Evolutionary conservation across 2,888 invertebrate genomes (phyloP).

Genomic region (Lysandra coridon): DNA sequence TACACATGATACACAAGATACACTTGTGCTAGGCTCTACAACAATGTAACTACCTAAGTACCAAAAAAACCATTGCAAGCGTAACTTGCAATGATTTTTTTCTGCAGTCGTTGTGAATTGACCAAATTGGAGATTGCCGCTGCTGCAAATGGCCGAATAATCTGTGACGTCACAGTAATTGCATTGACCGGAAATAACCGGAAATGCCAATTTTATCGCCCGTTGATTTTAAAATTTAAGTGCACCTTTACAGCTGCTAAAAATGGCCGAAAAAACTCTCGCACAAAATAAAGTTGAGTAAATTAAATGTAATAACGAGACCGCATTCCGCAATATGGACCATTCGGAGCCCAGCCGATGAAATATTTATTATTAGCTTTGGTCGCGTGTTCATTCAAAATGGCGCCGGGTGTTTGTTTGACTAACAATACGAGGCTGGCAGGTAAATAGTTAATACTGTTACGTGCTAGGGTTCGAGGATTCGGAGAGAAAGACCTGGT

Average conservation of each 20-base stretch:
- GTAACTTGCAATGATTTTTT: neutral
- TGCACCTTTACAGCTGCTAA: neutral
- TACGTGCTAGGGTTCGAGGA: no score
- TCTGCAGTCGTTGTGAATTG: neutral
- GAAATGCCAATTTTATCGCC: neutral
- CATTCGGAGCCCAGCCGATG: neutral
- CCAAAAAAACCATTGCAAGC: no score
- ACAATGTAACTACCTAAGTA: no score
- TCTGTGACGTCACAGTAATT: neutral
- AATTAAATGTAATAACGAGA: conserved; percentile 6
- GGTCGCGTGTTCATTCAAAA: conserved; percentile 6
- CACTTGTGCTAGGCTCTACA: no score
- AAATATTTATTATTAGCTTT: conserved; percentile 18
- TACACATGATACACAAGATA: no score
- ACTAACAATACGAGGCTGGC: neutral
- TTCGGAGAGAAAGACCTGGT: no score
- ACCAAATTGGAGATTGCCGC: neutral
- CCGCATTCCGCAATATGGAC: neutral
- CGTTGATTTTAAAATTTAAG: neutral
- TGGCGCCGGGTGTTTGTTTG: neutral
- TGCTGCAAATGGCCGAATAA: neutral
- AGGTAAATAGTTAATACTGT: neutral
- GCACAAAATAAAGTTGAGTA: neutral
- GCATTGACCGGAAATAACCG: conserved; percentile 8
- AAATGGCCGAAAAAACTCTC: neutral